phyloP scores from a whole-genome alignment of 2,113 vertebrate species.

The Micronycteris hirsuta region DNA sequence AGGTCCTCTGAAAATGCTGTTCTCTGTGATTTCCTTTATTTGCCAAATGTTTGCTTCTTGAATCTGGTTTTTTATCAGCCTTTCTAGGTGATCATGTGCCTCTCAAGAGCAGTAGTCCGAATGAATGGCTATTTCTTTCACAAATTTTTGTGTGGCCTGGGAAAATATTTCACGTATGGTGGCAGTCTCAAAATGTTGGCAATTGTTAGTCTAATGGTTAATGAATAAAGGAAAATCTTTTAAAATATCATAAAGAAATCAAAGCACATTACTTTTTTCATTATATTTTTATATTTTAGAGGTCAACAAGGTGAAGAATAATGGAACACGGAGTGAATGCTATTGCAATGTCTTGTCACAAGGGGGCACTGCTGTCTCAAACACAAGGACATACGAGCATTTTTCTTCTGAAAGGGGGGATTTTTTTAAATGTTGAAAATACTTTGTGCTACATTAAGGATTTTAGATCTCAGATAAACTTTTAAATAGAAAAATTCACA shows the following conservation, averaged over 20 bases:
- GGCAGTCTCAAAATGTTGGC: background rate
- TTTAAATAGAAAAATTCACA: constrained; percentile 31
- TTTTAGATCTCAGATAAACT: constrained; percentile 27
- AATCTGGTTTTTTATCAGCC: background rate
- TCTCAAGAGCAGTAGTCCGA: background rate
- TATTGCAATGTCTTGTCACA: constrained; percentile 60
- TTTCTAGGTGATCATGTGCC: background rate
- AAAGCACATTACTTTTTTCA: background rate
- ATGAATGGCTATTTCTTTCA: background rate
- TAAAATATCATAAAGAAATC: background rate
- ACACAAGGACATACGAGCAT: background rate
- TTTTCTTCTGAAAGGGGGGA: background rate
- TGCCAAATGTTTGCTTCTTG: background rate
- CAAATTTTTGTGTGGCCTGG: background rate
- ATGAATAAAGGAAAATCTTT: background rate
- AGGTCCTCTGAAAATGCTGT: background rate
- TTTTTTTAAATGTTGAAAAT: constrained; percentile 36
- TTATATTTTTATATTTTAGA: background rate
- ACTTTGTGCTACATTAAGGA: constrained; percentile 31
- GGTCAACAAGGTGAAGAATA: background rate
- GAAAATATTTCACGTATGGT: background rate
- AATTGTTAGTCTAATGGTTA: background rate
- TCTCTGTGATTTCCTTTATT: background rate
- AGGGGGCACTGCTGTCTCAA: constrained; percentile 80
- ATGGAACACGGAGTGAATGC: background rate